A percentile compares a stretch with the other conserved stretches of the same genome.
These are phyloP conservation scores for Microcebus lehilahytsara DNA, from an alignment of 2,113 vertebrate genomes.

Conservation along the genomic window DNA sequence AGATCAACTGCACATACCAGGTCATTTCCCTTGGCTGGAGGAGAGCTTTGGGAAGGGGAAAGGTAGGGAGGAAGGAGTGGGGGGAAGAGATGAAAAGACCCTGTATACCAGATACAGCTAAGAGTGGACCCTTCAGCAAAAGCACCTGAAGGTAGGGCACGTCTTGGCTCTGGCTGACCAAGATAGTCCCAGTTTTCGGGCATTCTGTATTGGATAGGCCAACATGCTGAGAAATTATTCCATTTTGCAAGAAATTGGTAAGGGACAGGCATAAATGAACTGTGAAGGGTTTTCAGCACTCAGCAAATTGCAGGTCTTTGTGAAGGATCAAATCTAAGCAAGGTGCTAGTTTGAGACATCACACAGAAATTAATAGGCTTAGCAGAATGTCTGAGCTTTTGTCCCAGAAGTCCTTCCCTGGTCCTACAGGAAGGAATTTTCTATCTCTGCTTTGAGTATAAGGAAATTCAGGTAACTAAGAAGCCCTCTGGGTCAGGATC, in stretches of 20 bases:
- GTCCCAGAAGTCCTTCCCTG: neutral
- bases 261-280: neutral
- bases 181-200: neutral
- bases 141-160: neutral
- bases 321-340: neutral
- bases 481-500: neutral
- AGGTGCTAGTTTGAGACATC: neutral
- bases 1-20: neutral
- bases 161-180: neutral
- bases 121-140: neutral
- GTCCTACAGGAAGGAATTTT: neutral
- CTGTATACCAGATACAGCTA: neutral
- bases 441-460: neutral
- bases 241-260: neutral
- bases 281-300: neutral
- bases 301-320: neutral
- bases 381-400: neutral
- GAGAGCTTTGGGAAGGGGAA: neutral
- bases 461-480: neutral
- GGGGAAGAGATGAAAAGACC: neutral
- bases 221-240: neutral
- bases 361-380: neutral
- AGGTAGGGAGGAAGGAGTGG: neutral
- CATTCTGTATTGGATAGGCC: neutral
- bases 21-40: constrained; percentile 10